Percentiles rank a stretch among this genome's conserved stretches.
Conservation (phyloP, 2,888 invertebrate species). For the Atethmia centrago region DNA sequence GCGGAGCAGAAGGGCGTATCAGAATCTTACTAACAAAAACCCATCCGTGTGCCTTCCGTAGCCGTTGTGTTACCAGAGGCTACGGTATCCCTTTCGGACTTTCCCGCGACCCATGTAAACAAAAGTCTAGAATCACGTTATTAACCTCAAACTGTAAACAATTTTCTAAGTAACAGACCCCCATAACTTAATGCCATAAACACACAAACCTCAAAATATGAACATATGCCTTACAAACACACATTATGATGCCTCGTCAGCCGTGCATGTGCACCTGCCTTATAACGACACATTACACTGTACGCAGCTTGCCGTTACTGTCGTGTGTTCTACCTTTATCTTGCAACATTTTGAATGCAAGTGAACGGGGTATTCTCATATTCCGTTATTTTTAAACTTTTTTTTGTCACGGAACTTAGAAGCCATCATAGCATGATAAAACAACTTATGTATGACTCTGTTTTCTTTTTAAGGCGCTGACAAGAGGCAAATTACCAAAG, state of each 20-base stretch:
- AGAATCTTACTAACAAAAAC: too few species aligned
- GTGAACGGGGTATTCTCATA: conserved; percentile 25
- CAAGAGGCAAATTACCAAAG: too few species aligned
- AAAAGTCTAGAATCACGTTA: background rate
- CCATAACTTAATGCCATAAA: conserved; percentile 16
- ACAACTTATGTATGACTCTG: background rate
- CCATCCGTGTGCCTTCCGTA: too few species aligned
- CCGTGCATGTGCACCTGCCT: conserved; percentile 26
- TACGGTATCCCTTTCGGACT: too few species aligned
- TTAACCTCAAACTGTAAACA: conserved; percentile 32
- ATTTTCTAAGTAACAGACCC: conserved; percentile 3
- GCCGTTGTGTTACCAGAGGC: too few species aligned
- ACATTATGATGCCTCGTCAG: conserved; percentile 26
- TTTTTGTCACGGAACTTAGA: background rate
- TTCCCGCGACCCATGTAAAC: too few species aligned
- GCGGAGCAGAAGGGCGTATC: too few species aligned
- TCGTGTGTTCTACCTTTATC: conserved; percentile 39
- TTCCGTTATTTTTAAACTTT: conserved; percentile 45
- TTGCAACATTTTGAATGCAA: conserved; percentile 51
- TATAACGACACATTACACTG: conserved; percentile 21
- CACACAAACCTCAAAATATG: conserved; percentile 37
- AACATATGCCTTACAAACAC: conserved; percentile 19
- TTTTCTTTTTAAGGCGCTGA: background rate
- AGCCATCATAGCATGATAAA: background rate
- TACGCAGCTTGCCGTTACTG: conserved; percentile 28